A percentile compares a stretch with the other conserved stretches of the same genome.
Conservation (phyloP, 2,888 invertebrate species). For the Drosophila rellima region DNA sequence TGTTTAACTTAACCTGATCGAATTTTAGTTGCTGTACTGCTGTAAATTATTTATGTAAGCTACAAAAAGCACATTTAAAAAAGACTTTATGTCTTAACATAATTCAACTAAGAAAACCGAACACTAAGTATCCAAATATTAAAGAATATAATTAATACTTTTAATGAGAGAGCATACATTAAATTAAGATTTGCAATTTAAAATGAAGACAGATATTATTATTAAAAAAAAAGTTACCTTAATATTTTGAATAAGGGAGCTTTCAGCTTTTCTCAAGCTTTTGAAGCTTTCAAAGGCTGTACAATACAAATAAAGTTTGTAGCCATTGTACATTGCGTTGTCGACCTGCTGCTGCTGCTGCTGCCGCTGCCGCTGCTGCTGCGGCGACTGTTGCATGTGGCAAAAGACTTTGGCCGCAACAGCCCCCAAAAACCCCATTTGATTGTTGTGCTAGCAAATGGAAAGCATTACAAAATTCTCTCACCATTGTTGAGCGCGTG, state of each 20-base stretch:
- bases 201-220: too few species aligned
- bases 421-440: conserved; percentile 44
- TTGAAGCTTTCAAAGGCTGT: not conserved
- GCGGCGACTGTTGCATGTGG: conserved; percentile 63
- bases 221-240: too few species aligned
- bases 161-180: too few species aligned
- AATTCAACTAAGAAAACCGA: not conserved
- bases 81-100: not conserved
- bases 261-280: not conserved
- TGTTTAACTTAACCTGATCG: not conserved
- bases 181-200: too few species aligned
- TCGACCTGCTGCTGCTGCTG: conserved; percentile 39
- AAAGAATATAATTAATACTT: too few species aligned
- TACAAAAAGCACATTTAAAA: not conserved
- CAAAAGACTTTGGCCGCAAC: conserved; percentile 67
- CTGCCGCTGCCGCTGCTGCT: not conserved
- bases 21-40: not conserved
- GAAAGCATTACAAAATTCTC: conserved; percentile 74
- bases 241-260: not conserved
- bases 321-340: conserved; percentile 35
- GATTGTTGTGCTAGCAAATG: conserved; percentile 66
- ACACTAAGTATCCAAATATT: not conserved
- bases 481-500: conserved; percentile 74
- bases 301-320: not conserved
- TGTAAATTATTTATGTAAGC: not conserved